Percentiles rank a stretch among this genome's conserved stretches.
Evolutionary conservation across 2,113 vertebrate species (phyloP).

Genomic region (Polyodon spathula): DNA sequence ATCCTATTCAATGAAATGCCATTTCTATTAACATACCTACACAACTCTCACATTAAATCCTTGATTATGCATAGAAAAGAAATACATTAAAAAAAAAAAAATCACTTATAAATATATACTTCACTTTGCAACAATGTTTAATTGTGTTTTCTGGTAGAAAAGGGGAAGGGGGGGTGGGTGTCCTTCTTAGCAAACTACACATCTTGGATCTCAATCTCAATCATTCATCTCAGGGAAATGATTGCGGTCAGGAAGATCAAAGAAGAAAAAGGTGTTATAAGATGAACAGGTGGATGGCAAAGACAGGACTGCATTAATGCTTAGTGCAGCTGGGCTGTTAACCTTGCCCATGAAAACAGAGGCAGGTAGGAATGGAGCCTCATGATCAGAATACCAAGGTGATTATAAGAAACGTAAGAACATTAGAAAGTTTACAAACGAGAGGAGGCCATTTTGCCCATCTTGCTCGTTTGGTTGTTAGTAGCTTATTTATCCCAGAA

Average conservation of each 20-base stretch:
- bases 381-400: constrained; percentile 5
- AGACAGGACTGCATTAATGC: constrained; percentile 7
- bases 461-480: too few relatives aligned
- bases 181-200: not conserved
- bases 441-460: too few relatives aligned
- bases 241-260: constrained; percentile 19
- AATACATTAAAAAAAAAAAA: too few relatives aligned
- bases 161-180: not conserved
- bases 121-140: too few relatives aligned
- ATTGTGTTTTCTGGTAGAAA: not conserved
- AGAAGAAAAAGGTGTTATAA: constrained; percentile 14
- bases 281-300: not conserved
- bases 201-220: constrained; percentile 17
- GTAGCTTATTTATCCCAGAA: too few relatives aligned
- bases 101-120: too few relatives aligned
- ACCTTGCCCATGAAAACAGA: not conserved
- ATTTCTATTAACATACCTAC: too few relatives aligned
- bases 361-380: constrained; percentile 9
- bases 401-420: not conserved
- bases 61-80: too few relatives aligned
- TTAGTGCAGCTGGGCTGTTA: constrained; percentile 11
- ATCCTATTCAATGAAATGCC: too few relatives aligned
- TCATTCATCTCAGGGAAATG: constrained; percentile 15
- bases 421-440: too few relatives aligned
- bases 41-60: too few relatives aligned